phyloP scores from a whole-genome alignment of 53 echinoderm and acorn worm species.

The Patiria pectinifera region DNA sequence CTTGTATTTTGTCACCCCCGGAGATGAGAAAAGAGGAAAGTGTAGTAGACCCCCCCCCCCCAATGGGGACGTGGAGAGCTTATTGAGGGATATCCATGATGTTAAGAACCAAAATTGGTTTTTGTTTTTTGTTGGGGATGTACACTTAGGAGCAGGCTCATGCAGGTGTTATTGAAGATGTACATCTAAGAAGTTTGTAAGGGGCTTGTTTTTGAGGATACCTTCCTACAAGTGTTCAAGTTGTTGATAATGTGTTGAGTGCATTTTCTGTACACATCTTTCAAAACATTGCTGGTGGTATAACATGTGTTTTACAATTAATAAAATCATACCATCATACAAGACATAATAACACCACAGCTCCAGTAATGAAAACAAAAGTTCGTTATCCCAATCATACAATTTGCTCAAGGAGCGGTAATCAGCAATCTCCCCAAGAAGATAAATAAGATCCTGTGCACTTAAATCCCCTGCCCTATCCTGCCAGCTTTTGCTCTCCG shows the following conservation, averaged over 20 bases:
- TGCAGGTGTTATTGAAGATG: not conserved
- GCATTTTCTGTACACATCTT: no score
- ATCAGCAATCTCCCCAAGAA: slow-evolving; percentile 55
- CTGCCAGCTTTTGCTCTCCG: not conserved
- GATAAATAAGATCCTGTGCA: slow-evolving; percentile 60
- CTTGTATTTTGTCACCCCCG: not conserved
- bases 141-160: not conserved
- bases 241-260: not conserved
- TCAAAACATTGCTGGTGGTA: not conserved
- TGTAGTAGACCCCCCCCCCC: not conserved
- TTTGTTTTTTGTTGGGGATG: not conserved
- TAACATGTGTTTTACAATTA: slow-evolving; percentile 39
- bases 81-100: not conserved
- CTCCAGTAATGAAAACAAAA: slow-evolving; percentile 28
- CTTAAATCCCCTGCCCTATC: slow-evolving; percentile 52
- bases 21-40: not conserved
- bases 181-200: not conserved
- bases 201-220: not conserved
- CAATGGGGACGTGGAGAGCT: not conserved
- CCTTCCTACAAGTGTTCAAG: not conserved
- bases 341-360: slow-evolving; percentile 24
- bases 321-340: not conserved
- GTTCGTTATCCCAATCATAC: slow-evolving; percentile 52
- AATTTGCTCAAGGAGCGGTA: slow-evolving; percentile 63
- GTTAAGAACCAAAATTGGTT: not conserved